A percentile compares a stretch with the other conserved stretches of the same genome.
Conservation (phyloP, 2,113 vertebrate genomes). For the Prunella himalayana region DNA sequence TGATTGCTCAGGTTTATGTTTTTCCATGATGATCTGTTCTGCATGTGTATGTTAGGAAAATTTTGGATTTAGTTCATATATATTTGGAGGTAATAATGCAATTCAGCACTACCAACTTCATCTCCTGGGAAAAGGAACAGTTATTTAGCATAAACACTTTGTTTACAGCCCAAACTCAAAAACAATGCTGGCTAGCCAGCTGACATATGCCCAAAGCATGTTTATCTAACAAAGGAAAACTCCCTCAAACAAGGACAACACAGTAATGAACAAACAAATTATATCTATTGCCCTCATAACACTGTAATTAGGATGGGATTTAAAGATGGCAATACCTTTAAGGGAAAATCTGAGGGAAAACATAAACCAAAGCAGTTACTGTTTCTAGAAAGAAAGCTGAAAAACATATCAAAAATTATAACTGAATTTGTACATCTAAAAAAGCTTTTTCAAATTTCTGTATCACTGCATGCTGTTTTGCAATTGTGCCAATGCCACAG, state of each 20-base stretch:
- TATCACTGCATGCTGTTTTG: neutral
- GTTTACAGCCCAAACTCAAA: neutral
- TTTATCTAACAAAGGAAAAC: neutral
- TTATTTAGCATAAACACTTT: neutral
- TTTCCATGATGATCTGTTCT: neutral
- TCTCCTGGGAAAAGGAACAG: neutral
- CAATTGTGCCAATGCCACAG: rapidly evolving
- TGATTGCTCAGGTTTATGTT: neutral
- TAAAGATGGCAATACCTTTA: neutral
- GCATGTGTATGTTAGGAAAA: neutral
- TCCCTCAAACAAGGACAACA: neutral
- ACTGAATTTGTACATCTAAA: neutral
- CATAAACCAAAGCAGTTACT: neutral
- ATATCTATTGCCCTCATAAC: neutral
- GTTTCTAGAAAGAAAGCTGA: neutral
- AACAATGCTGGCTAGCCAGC: neutral
- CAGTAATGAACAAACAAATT: neutral
- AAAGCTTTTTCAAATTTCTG: neutral
- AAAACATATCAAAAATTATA: neutral
- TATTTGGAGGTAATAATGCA: neutral
- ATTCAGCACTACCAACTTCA: neutral
- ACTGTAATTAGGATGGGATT: neutral
- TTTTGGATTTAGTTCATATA: neutral
- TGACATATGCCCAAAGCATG: neutral
- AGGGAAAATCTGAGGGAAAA: neutral